Base-by-base conservation (phyloP, 2,888 invertebrate genomes). In the Acleris laterana region DNA sequence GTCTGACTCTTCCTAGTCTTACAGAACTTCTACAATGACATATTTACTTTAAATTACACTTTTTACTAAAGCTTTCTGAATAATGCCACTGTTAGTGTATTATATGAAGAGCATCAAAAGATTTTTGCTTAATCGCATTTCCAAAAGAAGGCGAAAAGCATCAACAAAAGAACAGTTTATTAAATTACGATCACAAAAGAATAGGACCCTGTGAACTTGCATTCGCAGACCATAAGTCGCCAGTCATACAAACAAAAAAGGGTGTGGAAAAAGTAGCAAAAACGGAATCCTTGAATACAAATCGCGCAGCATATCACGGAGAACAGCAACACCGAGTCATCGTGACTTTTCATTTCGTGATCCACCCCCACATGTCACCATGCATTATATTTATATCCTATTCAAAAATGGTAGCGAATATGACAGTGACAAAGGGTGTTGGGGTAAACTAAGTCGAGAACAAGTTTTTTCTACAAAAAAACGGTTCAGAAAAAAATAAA, bases 371-470 rank as follows among this genome's bases (percentile, higher is more conserved):
- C 83, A 86, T 90, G 89, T 91, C 92, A 89, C 89, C 90, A 84
- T 85, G 77, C 72, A 88, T 89, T 89, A 86, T 89, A 73, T 70
- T 89, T 89, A 86, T 89, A 73, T 70, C 74, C 74, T 78, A 76
- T 77, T 77, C 78, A 74, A 79, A 79, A 88, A 90, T 91, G 83
- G 91, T 90, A 91, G 89, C 90, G 79, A 84, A 83, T 78, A 77
- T 84, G 88, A 89, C 87, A 85, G 78, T 89, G 88, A 91, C 89
- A 92, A 90, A 89, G 87, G 89, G 82, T 87, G 85, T 88, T 87
- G 85, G 87, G 85, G 83, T 85, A 86, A 86, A 87, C 85, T 87
- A 74, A 72, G 69, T 70, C 73, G 68, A 74, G 84, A 85, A 89
- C 88, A 89, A 85, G 77, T 76, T 77, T 50, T 70, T 70, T 83